Base-by-base conservation (phyloP, 2,888 invertebrate genomes). In the Apoda limacodes region DNA sequence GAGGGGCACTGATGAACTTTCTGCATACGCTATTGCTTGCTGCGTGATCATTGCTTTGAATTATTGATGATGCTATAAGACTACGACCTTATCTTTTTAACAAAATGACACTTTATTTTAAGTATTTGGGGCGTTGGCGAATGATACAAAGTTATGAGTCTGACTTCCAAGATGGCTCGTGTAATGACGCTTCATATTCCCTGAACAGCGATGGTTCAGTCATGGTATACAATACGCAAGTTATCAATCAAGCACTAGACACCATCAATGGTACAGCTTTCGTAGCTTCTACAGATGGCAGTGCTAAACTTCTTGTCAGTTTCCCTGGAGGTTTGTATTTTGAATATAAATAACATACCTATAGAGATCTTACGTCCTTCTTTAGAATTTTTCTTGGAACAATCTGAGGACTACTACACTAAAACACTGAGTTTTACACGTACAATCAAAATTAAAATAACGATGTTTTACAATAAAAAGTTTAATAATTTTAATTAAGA, bases 301-400 rank as follows among this genome's bases (percentile, higher is more conserved):
- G 69, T 27, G 88, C 82, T 31, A 72, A 83, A n/a, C 78, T 88
- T 0, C 72, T 83, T 2, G 86, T 86, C 61, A 82, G 82, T 12
- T 86, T 87, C 56, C 67, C 68, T 9, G 63, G 72, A 39, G 62
- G 82, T 52, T 40, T 52, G 55, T 50, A 5, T 17, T 7, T 5
- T 17, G 20, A 32, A 21, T 29, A 9, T 19, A 9, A 13, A 13
- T 1, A 2, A 12, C 15, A n/a, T 5, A 7, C n/a, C n/a, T n/a
- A n/a, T n/a, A n/a, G n/a, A n/a, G n/a, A n/a, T n/a, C n/a, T n/a
- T 22, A n/a, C n/a, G n/a, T n/a, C n/a, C 15, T 20, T 13, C 7
- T 22, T 7, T 15, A 14, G 4, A 9, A 10, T 28, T 17, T 30
- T 9, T 15, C 23, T 20, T 23, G n/a, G n/a, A n/a, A n/a, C n/a